Base-by-base conservation (phyloP, 1,140 invertebrate species). In the Drosophila oshimai region DNA sequence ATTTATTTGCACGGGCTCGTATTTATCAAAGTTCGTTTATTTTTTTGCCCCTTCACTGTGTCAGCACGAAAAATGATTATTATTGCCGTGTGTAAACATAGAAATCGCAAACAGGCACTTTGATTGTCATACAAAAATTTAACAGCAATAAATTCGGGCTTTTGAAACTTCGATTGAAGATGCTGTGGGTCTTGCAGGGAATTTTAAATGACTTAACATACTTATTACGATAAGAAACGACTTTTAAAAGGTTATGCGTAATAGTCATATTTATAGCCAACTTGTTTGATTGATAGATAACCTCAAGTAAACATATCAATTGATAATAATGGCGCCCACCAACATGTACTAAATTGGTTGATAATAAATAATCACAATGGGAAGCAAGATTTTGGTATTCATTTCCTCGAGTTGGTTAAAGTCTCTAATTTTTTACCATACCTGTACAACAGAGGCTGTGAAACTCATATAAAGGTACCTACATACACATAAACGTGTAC, bases 1-100 rank as follows among this genome's bases (percentile, higher is more conserved):
- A 55, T 68, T 73, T 79, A 78, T 78, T 78, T 79, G 44, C 42
- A 49, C 55, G 44, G 73, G 37, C 74, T 70, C 67, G 29, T 50
- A 53, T 47, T 65, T 42, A 64, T 74, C 26, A 62, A 33, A 42
- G 34, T 50, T 31, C 9, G n/a, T 5, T n/a, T 31, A 47, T 22
- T 50, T 65, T 61, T 65, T 15, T 61, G 60, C 33, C 5, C 33
- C 13, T 49, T 64, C 42, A 65, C 42, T 65, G 42, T 65, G 61
- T 65, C 58, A 64, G 58, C 58, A 58, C 28, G 20, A 67, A 67
- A 65, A 65, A 10, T 31, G 15, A 65, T 65, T 26, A 50, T 65
- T 47, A 34, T 28, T 51, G 31, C 41, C 68, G 49, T 53, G 36
- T 78, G 37, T 86, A 75, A 74, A 79, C 69, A 72, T 41, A 68